Evolutionary conservation across 2,113 vertebrate species (phyloP).

Genomic region (Tupaia chinensis): DNA sequence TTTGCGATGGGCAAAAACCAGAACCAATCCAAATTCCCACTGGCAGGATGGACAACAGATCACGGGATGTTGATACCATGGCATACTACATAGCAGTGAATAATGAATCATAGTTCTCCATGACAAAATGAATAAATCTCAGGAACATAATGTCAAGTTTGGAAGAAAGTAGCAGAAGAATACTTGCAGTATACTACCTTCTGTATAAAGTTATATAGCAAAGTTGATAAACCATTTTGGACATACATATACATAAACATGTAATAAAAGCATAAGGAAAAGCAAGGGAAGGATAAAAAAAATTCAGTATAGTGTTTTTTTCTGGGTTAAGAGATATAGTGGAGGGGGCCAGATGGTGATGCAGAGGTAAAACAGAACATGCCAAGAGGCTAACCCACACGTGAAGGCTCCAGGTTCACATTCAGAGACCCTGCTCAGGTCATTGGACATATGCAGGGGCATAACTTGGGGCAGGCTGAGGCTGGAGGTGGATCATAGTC

Average conservation of each 20-base stretch:
- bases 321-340: not conserved
- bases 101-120: not conserved
- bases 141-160: not conserved
- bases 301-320: not conserved
- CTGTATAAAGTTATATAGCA: not conserved
- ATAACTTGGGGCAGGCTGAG: too few species aligned
- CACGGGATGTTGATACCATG: not conserved
- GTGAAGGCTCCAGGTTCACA: too few species aligned
- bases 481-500: too few species aligned
- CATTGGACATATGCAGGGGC: too few species aligned
- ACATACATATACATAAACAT: not conserved
- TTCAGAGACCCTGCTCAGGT: too few species aligned
- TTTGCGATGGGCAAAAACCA: not conserved
- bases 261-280: slow-evolving; percentile 6
- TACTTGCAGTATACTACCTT: not conserved
- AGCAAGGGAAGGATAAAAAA: not conserved
- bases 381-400: too few species aligned
- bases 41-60: not conserved
- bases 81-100: not conserved
- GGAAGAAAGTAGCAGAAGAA: not conserved
- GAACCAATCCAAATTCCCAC: not conserved
- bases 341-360: too few species aligned
- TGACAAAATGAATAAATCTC: not conserved
- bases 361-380: too few species aligned
- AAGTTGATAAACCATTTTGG: not conserved